Percentiles rank a stretch among this genome's conserved stretches.
Evolutionary conservation across 2,113 vertebrate genomes (phyloP).

Genomic region (Capreolus pygargus): DNA sequence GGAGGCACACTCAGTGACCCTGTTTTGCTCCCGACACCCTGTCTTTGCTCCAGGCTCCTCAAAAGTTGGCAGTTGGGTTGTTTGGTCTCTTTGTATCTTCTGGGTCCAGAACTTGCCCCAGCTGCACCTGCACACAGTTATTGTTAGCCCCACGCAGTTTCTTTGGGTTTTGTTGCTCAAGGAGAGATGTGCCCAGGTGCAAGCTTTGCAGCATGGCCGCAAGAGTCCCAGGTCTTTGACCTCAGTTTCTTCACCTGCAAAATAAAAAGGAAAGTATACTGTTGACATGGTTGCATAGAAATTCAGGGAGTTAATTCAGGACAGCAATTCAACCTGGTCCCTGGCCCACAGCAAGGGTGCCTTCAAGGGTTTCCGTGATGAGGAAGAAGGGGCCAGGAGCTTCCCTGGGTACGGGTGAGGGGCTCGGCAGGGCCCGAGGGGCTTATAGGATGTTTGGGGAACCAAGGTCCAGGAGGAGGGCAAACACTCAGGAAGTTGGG

Average conservation of each 20-base stretch:
- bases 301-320: not conserved
- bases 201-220: not conserved
- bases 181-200: not conserved
- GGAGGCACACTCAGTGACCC: not conserved
- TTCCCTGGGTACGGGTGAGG: fast-evolving
- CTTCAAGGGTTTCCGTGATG: not conserved
- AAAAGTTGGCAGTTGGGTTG: not conserved
- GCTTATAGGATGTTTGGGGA: not conserved
- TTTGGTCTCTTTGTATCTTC: not conserved
- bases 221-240: not conserved
- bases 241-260: not conserved
- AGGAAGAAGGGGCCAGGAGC: not conserved
- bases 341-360: not conserved
- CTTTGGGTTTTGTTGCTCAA: not conserved
- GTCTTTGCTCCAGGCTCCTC: not conserved
- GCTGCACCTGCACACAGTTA: not conserved
- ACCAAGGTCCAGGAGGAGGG: not conserved
- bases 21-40: not conserved
- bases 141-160: not conserved
- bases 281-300: not conserved
- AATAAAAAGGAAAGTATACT: not conserved
- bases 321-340: not conserved
- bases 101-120: not conserved
- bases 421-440: not conserved
- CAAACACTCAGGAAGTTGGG: not conserved